Base-by-base conservation (phyloP, 2,888 invertebrate species). In the Dascillus cervinus region DNA sequence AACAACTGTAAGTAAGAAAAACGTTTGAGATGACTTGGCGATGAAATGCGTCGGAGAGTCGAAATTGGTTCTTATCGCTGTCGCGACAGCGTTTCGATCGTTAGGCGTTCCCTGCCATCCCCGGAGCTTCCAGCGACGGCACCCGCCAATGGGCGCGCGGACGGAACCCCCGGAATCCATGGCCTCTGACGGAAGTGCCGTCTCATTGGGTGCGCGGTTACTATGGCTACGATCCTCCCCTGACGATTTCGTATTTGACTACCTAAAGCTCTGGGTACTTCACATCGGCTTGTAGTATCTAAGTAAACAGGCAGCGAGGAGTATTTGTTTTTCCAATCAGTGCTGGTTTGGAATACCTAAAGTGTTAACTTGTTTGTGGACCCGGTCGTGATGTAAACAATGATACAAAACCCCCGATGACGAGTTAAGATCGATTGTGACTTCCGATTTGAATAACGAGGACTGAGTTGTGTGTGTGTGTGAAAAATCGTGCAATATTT, bases 291-390 rank as follows among this genome's bases (percentile, higher is more conserved):
- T 64, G 64, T 65, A 65, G 65, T 65, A 64, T 65, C 65, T 65
- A 64, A 63, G 65, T 64, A 65, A 65, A 65, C 65, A 65, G 61
- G 59, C 60, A 58, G 62, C 64, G 58, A 64, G 64, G 64, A 65
- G 62, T 70, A 69, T 69, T 70, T 70, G 68, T 67, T 69, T 68
- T 70, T 68, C 66, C 69, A 68, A 70, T 69, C 67, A 67, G 67
- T 66, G 67, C 64, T 60, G 62, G 64, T 64, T 65, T 62, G 64
- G 63, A 64, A 65, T 65, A 64, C 62, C 64, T 62, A 64, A 64
- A 64, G 64, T 64, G 64, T 64, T 64, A 64, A 64, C 63, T 64
- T 64, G 65, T 64, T 64, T 64, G 63, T 64, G 62, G 58, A 62
- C 58, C n/a, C 55, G 62, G 59, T 64, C 62, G 65, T 63, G 65